Base-by-base conservation (phyloP, 2,888 invertebrate species). In the Ennomos fuscantarius region DNA sequence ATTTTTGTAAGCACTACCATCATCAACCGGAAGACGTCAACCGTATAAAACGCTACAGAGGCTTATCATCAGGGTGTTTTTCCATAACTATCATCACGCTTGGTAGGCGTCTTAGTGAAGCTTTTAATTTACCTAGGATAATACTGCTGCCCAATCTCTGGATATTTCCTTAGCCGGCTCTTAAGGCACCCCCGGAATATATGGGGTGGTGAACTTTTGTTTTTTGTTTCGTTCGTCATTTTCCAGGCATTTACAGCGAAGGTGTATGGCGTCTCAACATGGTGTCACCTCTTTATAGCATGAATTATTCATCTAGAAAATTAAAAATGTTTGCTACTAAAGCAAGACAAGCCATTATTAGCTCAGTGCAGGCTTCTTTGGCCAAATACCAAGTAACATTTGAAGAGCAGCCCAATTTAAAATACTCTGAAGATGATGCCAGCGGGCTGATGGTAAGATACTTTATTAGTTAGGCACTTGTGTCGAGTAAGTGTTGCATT, bases 241-340 rank as follows among this genome's bases (percentile, higher is more conserved):
- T 81, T 74, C 15, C 73, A 92, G 91, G 76, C 8, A 88, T 91
- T 57, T 90, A 86, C 62, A 87, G 87, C 61, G 89, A 91, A 76
- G 79, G 82, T 0, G 74, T 78, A 39, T 92, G 92, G 92, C 78
- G 81, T 44, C 15, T 91, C 33, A 78, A 72, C 65, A 84, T 78
- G 66, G 86, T 92, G 1, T 89, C 93, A 8, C 90, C 91, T 6
- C 65, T 93, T 50, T 76, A 80, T 56, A 84, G 87, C 57, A 77
- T 92, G 46, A 73, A 82, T 37, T 88, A 87, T 54, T 69, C 63
- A 64, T 66, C 76, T 33, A 66, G 89, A 1, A 91, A 86, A 72
- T 62, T 92, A 8, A 93, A 92, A 63, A 86, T 88, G 60, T 92
- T 90, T 73, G 84, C 86, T 1, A 70, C 85, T 0, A 90, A 87